A percentile compares a stretch with the other conserved stretches of the same genome.
phyloP scores from a whole-genome alignment of 2,797 vertebrate species.

The Poecile montanus region DNA sequence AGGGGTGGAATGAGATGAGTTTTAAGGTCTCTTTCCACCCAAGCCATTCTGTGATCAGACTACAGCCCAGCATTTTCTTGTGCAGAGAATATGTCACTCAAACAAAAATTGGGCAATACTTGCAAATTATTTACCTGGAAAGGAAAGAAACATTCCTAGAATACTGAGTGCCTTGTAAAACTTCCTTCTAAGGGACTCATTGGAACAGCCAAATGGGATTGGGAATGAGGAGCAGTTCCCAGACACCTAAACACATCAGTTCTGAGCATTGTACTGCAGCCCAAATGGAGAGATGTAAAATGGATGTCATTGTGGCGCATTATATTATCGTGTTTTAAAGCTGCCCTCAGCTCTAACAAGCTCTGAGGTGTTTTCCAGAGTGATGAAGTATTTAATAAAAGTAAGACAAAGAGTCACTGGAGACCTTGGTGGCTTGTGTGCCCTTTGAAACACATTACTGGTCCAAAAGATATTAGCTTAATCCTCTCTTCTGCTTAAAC shows the following conservation, averaged over 20 bases:
- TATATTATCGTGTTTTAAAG: constrained; percentile 31
- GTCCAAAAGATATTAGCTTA: constrained; percentile 63
- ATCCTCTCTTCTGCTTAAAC: constrained; percentile 57
- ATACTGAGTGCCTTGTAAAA: background rate
- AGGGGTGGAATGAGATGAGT: no score
- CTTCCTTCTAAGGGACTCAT: background rate
- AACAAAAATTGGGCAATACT: background rate
- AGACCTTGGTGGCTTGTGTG: constrained; percentile 45
- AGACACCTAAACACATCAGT: background rate
- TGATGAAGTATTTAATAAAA: constrained; percentile 75
- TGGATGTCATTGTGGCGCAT: background rate
- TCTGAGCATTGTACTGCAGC: background rate
- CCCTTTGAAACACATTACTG: constrained; percentile 60
- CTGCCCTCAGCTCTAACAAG: constrained; percentile 17
- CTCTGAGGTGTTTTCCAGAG: constrained; percentile 51
- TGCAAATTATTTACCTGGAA: background rate
- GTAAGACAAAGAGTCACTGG: constrained; percentile 61
- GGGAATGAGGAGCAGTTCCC: background rate
- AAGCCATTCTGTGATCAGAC: background rate
- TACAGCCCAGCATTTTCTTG: background rate
- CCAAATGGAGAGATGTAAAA: background rate
- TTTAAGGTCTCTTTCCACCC: background rate
- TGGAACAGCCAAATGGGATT: rapidly evolving
- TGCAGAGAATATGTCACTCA: rapidly evolving
- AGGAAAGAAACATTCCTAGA: background rate